Percentiles rank a stretch among this genome's conserved stretches.
phyloP scores from a whole-genome alignment of 2,113 vertebrate species.

The Penelope pileata region DNA sequence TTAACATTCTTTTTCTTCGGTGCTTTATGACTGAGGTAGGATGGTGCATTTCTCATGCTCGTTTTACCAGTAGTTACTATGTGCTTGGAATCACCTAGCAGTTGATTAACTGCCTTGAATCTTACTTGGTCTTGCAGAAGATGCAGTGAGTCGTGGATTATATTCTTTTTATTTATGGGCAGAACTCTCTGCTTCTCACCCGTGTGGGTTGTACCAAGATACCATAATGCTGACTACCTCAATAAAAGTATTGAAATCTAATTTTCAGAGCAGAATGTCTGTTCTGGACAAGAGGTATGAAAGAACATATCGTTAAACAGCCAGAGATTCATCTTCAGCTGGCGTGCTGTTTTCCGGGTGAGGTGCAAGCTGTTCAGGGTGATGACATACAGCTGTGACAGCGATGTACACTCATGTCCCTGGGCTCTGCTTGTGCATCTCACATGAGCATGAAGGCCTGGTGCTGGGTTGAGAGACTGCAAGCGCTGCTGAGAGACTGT shows the following conservation, averaged over 20 bases:
- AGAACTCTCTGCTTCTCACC: background rate
- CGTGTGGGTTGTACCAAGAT: background rate
- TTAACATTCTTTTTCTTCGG: conserved; percentile 1
- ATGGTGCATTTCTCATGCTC: background rate
- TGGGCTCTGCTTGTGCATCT: background rate
- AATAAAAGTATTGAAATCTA: background rate
- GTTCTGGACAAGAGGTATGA: background rate
- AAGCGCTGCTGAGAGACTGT: background rate
- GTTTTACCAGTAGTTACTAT: background rate
- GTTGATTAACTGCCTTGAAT: conserved; percentile 1
- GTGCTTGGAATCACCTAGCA: background rate
- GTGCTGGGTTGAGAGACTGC: background rate
- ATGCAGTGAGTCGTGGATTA: background rate
- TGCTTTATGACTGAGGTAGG: conserved; percentile 7
- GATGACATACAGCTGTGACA: background rate
- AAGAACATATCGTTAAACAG: background rate
- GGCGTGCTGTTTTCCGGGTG: background rate
- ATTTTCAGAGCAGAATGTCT: background rate
- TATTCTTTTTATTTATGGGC: background rate
- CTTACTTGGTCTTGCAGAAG: background rate
- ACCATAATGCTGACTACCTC: background rate
- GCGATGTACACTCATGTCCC: background rate
- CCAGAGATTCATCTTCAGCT: background rate
- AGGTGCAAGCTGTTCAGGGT: background rate
- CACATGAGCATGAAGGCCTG: background rate